phyloP scores from a whole-genome alignment of 2,113 vertebrate species.

The Illadopsis cleaveri region DNA sequence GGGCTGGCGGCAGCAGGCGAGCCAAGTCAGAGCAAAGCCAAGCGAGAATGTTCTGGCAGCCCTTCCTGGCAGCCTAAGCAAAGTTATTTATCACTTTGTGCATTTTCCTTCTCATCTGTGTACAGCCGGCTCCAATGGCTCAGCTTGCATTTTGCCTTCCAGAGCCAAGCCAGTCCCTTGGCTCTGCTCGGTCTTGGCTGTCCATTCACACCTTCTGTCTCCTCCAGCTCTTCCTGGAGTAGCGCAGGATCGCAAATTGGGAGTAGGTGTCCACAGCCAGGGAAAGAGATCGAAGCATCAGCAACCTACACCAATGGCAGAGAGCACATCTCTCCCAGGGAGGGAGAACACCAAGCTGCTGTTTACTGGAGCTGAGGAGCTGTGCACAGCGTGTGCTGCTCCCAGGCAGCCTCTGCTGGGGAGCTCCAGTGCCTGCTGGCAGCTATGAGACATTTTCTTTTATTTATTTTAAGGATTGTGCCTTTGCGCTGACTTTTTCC shows the following conservation, averaged over 20 bases:
- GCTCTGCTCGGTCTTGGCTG: conserved; percentile 63
- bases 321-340: background rate
- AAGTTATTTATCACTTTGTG: conserved; percentile 76
- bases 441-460: background rate
- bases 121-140: conserved; percentile 71
- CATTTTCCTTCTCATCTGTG: conserved; percentile 74
- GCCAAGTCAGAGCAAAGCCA: conserved; percentile 65
- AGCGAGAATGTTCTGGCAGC: conserved; percentile 71
- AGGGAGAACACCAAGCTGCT: background rate
- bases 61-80: conserved; percentile 59
- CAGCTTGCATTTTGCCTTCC: conserved; percentile 70
- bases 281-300: background rate
- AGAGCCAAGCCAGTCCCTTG: conserved; percentile 68
- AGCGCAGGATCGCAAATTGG: background rate
- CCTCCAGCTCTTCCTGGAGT: conserved; percentile 65
- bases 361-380: background rate
- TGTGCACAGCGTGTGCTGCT: background rate
- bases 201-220: conserved; percentile 73
- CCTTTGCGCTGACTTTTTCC: background rate
- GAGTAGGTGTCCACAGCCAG: background rate
- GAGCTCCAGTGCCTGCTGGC: background rate
- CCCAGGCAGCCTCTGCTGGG: conserved; percentile 29
- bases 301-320: background rate
- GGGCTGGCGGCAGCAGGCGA: background rate
- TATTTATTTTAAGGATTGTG: conserved; percentile 22